phyloP scores from a whole-genome alignment of 1,140 invertebrate species.

The Lutraria rhynchaena region DNA sequence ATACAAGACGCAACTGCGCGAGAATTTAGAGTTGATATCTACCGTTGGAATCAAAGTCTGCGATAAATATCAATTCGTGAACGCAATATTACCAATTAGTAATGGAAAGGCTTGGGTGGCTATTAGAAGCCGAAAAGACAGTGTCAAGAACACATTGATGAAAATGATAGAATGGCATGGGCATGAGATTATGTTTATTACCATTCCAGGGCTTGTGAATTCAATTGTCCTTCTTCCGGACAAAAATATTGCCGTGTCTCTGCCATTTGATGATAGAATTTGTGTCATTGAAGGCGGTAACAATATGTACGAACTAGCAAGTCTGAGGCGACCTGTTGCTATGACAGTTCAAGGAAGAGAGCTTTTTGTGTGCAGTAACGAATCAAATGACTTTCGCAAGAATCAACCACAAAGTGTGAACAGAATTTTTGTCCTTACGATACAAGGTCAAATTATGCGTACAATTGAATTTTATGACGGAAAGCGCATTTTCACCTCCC shows the following conservation, averaged over 20 bases:
- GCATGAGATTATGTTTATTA: background rate
- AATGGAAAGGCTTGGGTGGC: conserved; percentile 12
- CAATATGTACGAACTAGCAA: conserved; percentile 10
- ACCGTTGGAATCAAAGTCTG: background rate
- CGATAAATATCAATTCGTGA: background rate
- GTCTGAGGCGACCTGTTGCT: background rate
- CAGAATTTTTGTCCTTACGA: conserved; percentile 22
- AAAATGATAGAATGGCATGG: background rate
- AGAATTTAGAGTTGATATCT: background rate
- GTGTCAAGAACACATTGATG: background rate
- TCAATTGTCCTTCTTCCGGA: background rate
- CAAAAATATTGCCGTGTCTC: background rate
- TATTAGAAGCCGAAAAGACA: background rate
- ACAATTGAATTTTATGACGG: conserved; percentile 25
- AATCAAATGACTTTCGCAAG: conserved; percentile 1
- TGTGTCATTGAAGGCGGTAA: conserved; percentile 3
- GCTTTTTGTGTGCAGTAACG: conserved; percentile 25
- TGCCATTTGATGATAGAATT: conserved; percentile 17
- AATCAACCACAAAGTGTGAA: background rate
- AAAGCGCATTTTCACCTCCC: conserved; percentile 1
- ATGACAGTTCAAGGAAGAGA: background rate
- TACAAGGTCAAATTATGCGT: conserved; percentile 7
- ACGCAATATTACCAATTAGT: conserved; percentile 4
- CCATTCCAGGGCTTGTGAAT: background rate
- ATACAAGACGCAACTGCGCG: background rate